phyloP scores from a whole-genome alignment of 2,113 vertebrate genomes.

The Sialia sialis region DNA sequence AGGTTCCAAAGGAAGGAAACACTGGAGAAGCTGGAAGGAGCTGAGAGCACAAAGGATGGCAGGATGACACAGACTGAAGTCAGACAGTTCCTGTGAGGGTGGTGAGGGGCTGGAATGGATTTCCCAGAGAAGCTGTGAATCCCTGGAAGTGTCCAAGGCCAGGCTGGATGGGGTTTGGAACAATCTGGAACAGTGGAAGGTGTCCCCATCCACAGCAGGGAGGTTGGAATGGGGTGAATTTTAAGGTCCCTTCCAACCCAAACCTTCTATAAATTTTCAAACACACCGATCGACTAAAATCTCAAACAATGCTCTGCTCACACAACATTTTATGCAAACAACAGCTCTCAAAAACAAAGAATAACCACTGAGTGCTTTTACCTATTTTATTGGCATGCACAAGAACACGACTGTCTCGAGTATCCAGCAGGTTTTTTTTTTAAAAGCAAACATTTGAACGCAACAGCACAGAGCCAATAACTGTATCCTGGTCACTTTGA shows the following conservation, averaged over 20 bases:
- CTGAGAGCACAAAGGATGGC: not conserved
- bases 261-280: not conserved
- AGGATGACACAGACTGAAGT: not conserved
- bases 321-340: not conserved
- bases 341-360: not conserved
- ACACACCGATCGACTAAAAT: not conserved
- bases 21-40: not conserved
- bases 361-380: not conserved
- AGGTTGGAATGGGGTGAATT: not conserved
- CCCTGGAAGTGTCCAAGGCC: not conserved
- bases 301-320: not conserved
- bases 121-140: not conserved
- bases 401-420: not conserved
- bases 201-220: too few species aligned
- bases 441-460: not conserved
- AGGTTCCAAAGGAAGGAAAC: not conserved
- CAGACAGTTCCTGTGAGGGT: not conserved
- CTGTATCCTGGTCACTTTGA: not conserved
- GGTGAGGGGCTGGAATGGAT: not conserved
- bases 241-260: not conserved
- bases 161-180: accelerated
- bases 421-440: not conserved
- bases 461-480: not conserved
- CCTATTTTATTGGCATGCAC: not conserved
- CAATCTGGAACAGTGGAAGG: accelerated